Conservation (phyloP, 2,888 invertebrate genomes). For the Eupeodes luniger region DNA sequence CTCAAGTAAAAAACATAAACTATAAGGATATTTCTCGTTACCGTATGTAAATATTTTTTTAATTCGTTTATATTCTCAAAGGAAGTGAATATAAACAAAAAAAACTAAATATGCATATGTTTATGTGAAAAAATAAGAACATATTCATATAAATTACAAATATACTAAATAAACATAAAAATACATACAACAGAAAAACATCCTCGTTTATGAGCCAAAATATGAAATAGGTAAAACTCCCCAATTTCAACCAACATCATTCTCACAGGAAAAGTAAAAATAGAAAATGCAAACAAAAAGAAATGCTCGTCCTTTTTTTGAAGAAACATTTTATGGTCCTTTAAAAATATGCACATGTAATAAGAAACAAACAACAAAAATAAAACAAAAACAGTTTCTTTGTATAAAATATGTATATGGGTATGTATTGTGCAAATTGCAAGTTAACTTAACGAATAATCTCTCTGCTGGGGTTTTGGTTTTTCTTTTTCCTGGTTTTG, state of each 20-base stretch:
- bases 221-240: neutral
- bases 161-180: neutral
- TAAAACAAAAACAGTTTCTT: neutral
- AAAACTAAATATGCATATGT: neutral
- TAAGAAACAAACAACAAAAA: conserved; percentile 32
- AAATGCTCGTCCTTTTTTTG: neutral
- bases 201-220: neutral
- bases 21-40: conserved; percentile 36
- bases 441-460: conserved; percentile 34
- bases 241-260: neutral
- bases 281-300: conserved; percentile 7
- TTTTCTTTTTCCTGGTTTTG: neutral
- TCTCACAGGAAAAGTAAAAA: neutral
- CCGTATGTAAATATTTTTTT: conserved; percentile 30
- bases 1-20: conserved; percentile 22
- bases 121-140: neutral
- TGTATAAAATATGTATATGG: neutral
- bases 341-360: conserved; percentile 46
- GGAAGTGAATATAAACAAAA: conserved; percentile 19
- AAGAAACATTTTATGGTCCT: neutral
- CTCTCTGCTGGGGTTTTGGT: neutral
- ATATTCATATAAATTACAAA: neutral
- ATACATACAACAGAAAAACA: conserved; percentile 3
- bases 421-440: conserved; percentile 10
- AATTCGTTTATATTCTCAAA: conserved; percentile 15